Percentiles rank a stretch among this genome's conserved stretches.
Evolutionary conservation across 2,888 invertebrate genomes (phyloP).

Genomic region (Meteorus cinctellus): DNA sequence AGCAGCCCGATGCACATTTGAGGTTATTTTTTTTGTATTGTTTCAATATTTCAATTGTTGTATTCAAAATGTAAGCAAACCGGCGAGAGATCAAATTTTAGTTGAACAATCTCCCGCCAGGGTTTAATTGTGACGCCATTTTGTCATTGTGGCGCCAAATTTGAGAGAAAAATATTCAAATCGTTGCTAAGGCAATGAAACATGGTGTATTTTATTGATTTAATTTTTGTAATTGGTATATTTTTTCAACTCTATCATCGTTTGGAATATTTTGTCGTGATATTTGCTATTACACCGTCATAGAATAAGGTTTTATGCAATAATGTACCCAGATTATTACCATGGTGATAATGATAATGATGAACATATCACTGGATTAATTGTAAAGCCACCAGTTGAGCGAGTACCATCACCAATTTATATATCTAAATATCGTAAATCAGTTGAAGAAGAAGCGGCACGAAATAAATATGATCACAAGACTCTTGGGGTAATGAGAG

Average conservation of each 20-base stretch:
- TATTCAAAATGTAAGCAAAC: too few relatives aligned
- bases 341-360: slow-evolving; percentile 43
- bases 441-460: slow-evolving; percentile 46
- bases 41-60: neutral
- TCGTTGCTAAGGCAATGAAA: slow-evolving; percentile 1
- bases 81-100: too few relatives aligned
- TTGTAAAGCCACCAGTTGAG: slow-evolving; percentile 41
- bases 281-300: neutral
- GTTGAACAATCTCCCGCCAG: too few relatives aligned
- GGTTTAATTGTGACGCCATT: neutral
- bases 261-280: neutral
- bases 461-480: slow-evolving; percentile 57
- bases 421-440: slow-evolving; percentile 53
- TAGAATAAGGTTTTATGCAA: neutral
- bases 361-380: slow-evolving; percentile 39
- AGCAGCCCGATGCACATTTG: too few relatives aligned
- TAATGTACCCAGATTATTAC: neutral
- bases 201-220: slow-evolving; percentile 19
- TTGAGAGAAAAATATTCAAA: neutral
- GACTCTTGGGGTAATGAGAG: slow-evolving; percentile 57
- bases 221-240: slow-evolving; percentile 14
- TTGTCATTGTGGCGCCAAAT: neutral
- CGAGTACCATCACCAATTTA: slow-evolving; percentile 46
- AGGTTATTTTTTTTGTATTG: slow-evolving; percentile 7
- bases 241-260: neutral